Percentiles rank a stretch among this genome's conserved stretches.
Conservation (phyloP, 2,113 vertebrate species). For the Vidua macroura region DNA sequence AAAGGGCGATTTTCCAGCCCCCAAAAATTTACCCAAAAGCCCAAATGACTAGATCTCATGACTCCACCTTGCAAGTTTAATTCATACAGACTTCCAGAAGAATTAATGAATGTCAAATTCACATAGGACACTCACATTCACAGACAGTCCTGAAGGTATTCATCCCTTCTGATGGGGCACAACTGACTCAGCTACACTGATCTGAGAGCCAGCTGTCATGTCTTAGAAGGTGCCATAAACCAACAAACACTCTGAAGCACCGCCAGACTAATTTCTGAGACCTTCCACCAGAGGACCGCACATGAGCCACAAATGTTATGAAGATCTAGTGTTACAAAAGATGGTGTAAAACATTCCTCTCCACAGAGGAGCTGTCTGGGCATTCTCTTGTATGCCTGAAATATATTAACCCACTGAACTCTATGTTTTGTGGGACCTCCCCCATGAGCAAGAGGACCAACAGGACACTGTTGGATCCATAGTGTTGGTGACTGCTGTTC, state of each 20-base stretch:
- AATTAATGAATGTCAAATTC: background rate
- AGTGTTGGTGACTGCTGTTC: background rate
- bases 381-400: background rate
- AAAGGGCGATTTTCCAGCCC: background rate
- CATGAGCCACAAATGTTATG: background rate
- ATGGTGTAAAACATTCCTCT: background rate
- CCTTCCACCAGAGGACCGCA: no score
- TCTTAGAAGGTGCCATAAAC: background rate
- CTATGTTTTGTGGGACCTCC: background rate
- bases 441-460: rapidly evolving
- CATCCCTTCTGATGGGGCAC: background rate
- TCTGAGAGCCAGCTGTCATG: rapidly evolving
- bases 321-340: background rate
- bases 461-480: background rate
- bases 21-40: background rate
- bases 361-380: background rate
- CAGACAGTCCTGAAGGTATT: background rate
- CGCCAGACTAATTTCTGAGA: background rate
- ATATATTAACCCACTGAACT: background rate
- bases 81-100: background rate
- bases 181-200: rapidly evolving
- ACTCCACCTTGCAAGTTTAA: background rate
- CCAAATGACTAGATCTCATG: background rate
- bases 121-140: background rate
- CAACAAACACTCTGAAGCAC: rapidly evolving